Conservation (phyloP, 2,797 vertebrate genomes). For the Spinus pinus region DNA sequence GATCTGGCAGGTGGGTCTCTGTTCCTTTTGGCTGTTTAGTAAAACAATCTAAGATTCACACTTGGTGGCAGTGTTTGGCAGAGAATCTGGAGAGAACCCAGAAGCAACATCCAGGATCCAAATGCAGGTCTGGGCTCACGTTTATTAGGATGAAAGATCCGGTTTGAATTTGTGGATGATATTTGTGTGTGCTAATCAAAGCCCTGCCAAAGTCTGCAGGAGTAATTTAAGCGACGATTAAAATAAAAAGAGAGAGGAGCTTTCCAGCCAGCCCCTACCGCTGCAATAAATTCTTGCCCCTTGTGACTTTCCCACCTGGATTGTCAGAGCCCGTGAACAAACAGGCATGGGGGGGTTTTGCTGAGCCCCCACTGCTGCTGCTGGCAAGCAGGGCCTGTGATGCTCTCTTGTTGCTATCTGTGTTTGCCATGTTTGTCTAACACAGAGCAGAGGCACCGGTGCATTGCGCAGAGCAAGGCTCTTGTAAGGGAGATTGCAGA, state of each 20-base stretch:
- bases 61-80: slow-evolving; percentile 75
- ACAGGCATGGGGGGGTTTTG: not conserved
- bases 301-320: not conserved
- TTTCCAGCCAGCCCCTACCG: not conserved
- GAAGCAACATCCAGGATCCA: not conserved
- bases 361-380: not conserved
- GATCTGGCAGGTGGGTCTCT: not conserved
- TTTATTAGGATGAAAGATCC: slow-evolving; percentile 50
- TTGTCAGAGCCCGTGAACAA: not conserved
- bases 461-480: not conserved
- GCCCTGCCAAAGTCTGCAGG: slow-evolving; percentile 54
- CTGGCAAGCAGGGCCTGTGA: not conserved
- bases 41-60: slow-evolving; percentile 33
- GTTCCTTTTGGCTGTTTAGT: not conserved
- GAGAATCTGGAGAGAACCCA: slow-evolving; percentile 39
- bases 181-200: slow-evolving; percentile 40
- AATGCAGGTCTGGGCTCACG: not conserved
- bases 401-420: not conserved
- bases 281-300: not conserved
- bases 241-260: slow-evolving; percentile 27
- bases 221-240: slow-evolving; percentile 55
- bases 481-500: slow-evolving; percentile 26
- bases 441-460: not conserved
- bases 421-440: slow-evolving; percentile 31
- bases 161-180: slow-evolving; percentile 33